Evolutionary conservation across 2,113 vertebrate species (phyloP), one percentile per base, ranked within the genome.

Genomic region (Furnarius figulus): DNA sequence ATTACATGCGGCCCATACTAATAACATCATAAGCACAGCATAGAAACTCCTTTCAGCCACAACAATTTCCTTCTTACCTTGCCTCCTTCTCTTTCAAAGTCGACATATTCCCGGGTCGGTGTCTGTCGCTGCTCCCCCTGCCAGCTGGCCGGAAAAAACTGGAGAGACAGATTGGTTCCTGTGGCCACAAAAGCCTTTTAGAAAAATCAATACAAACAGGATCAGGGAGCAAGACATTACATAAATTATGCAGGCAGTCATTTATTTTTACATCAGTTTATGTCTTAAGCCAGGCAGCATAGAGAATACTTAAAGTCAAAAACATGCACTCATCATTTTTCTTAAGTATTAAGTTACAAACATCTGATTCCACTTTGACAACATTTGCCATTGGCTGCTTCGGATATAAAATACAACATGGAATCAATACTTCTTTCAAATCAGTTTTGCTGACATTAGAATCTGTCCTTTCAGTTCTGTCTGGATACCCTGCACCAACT

Each of bases 121-220:
- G 99, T 98, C 97, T 99, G 99, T 53, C 99, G 98, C 97, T 99
- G 99, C 88, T 99, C 99, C 86, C 99, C 99, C 85, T 99, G 99
- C 98, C 99, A 99, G 98, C 99, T 99, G 98, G 99, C 99, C 87
- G 99, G 99, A 98, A 99, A 99, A 98, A 99, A 99, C 99, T 99
- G 99, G 97, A 99, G 99, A 91, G 99, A 99, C 97, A 99, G 99
- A 99, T 99, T 99, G 98, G 99, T 99, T 98, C 99, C 99, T 97
- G 99, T 99, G 89, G 99, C 99, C 98, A 99, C 99, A 98, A 99
- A 99, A 98, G 99, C 99, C 99, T 99, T 98, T 98, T 98, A 99
- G 98, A 99, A 98, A 98, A 99, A 99, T 99, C 99, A 98, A 99
- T 99, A 99, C 98, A 99, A 99, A 99, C 98, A 98, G 98, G 98